Conservation (phyloP, 2,797 vertebrate genomes). For the Eurystomus glaucurus region DNA sequence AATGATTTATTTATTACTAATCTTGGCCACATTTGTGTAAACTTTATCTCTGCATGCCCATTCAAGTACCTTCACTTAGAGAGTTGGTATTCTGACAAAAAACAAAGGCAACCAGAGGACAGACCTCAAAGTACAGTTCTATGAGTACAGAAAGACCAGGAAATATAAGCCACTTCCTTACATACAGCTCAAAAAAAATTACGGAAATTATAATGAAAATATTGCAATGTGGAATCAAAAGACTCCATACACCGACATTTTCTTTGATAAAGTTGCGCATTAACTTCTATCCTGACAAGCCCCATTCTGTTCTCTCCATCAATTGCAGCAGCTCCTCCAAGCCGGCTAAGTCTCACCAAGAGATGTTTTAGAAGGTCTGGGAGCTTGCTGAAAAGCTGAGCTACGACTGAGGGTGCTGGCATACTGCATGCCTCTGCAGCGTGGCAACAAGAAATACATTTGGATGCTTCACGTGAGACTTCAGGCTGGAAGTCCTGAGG, state of each 20-base stretch:
- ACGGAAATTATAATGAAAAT: conserved; percentile 76
- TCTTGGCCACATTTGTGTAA: conserved; percentile 20
- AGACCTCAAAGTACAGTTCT: conserved; percentile 69
- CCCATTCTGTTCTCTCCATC: background rate
- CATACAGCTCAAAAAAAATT: conserved; percentile 64
- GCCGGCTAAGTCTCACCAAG: background rate
- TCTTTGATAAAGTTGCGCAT: conserved; percentile 24
- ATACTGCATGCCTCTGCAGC: background rate
- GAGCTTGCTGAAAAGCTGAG: background rate
- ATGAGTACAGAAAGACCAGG: conserved; percentile 76
- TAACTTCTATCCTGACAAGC: background rate
- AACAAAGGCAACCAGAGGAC: conserved; percentile 68
- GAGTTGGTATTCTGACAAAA: conserved; percentile 41
- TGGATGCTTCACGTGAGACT: background rate
- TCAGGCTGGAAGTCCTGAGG: background rate
- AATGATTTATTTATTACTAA: conserved; percentile 28
- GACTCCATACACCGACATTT: background rate
- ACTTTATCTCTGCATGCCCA: background rate
- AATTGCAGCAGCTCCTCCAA: fast-evolving
- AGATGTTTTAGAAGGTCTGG: background rate
- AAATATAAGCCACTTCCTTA: conserved; percentile 84
- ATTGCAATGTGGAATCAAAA: conserved; percentile 68
- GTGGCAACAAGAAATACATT: background rate
- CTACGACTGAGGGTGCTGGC: background rate
- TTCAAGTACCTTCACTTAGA: conserved; percentile 52